A percentile compares a stretch with the other conserved stretches of the same genome.
Conservation (phyloP, 2,113 vertebrate genomes). For the Megalops atlanticus region DNA sequence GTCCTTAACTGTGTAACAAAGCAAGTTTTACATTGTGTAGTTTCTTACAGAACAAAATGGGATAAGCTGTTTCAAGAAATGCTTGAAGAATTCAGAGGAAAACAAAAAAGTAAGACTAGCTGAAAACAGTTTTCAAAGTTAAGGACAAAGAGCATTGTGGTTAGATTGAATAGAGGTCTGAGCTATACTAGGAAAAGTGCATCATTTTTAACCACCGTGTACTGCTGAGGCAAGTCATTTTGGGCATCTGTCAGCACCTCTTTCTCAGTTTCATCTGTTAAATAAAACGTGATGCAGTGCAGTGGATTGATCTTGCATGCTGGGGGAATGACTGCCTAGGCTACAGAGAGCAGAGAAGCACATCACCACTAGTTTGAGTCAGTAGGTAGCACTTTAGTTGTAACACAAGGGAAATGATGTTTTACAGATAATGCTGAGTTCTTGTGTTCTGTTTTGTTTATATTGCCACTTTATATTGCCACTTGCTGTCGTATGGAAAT, state of each 20-base stretch:
- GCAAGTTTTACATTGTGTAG: too few relatives aligned
- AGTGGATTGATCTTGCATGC: conserved; percentile 48
- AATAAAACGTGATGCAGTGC: conserved; percentile 36
- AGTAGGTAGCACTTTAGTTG: conserved; percentile 4
- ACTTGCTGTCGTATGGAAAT: conserved; percentile 32
- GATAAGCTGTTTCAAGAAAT: too few relatives aligned
- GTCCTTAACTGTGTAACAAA: too few relatives aligned
- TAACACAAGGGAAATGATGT: conserved; percentile 31
- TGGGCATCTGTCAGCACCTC: conserved; percentile 59
- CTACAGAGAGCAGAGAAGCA: conserved; percentile 14
- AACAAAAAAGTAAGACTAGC: too few relatives aligned
- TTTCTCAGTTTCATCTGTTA: conserved; percentile 59
- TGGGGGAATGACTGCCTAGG: conserved; percentile 31
- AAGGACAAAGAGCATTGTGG: too few relatives aligned
- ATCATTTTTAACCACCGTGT: conserved; percentile 41
- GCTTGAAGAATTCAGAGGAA: too few relatives aligned
- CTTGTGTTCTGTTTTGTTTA: conserved; percentile 26
- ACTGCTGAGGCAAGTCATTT: conserved; percentile 58
- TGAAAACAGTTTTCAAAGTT: too few relatives aligned
- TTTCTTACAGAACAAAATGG: too few relatives aligned
- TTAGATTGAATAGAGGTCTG: background rate
- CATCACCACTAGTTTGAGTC: background rate
- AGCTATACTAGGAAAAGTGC: conserved; percentile 45
- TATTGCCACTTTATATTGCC: conserved; percentile 26
- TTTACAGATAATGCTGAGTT: conserved; percentile 30